Base-by-base conservation (phyloP, 1,140 invertebrate genomes). In the Centruroides vittatus region DNA sequence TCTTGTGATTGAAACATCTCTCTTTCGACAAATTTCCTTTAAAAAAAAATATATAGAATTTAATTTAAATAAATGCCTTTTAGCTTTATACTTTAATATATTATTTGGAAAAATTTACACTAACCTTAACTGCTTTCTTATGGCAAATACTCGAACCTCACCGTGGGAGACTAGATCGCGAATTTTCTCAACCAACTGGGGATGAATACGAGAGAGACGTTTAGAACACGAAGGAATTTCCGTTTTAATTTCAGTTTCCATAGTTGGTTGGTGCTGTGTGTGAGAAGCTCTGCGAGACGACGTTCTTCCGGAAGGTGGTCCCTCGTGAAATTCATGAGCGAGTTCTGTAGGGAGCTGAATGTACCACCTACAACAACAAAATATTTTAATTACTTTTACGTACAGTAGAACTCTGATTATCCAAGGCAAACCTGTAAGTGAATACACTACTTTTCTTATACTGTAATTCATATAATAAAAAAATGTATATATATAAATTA, bases 251-350 rank as follows among this genome's bases (percentile, higher is more conserved):
- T 41, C 41, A 6, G 41, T 41, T 41, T 41, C 41, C 8, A 41
- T 6, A 41, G 41, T 6, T 41, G 5, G 41, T 41, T 41, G 41
- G 41, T 41, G 41, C 8, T 41, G 41, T 8, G 8, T 8, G 35
- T 36, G n/a, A n/a, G 34, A n/a, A 49, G n/a, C 23, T n/a, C 13
- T 54, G 51, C 46, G 35, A 23, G n/a, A 13, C 5, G 35, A 36
- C n/a, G 13, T 10, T 47, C 47, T 60, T 11, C 47, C 13, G 7
- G 23, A 70, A 35, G 54, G 23, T 12, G 12, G 12, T 34, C 54
- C 69, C 48, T 65, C 67, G 58, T 75, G 74, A 63, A 72, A 74
- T 59, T 75, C 72, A 61, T 75, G 74, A 13, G 73, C 72, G 47
- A 69, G 67, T 47, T 70, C 69, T 55, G 71, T 71, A 13, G 74